Base-by-base conservation (phyloP, 2,797 vertebrate genomes). In the Hydrocynus forskahlii region DNA sequence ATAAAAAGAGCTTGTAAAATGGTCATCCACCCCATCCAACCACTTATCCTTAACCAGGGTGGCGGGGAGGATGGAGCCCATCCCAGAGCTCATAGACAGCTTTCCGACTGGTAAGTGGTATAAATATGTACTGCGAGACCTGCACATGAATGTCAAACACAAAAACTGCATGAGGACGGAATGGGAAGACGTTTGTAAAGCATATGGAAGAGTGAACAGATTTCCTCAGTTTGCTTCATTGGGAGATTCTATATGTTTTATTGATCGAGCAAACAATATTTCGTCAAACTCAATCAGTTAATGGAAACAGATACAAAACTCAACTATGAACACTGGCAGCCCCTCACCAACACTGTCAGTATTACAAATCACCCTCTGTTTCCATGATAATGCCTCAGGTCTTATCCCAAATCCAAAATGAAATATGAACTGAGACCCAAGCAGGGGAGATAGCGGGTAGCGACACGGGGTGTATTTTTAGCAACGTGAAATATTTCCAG, bases 351-450 rank as follows among this genome's bases (percentile, higher is more conserved):
- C n/a, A 57, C 76, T 54, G 77, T 72, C 80, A 80, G 17, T 62
- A 29, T 25, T 76, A 71, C 52, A 73, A 63, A 73, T 76, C 43
- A 76, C n/a, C 43, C 40, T 17, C 1, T 16, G 57, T 6, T 75
- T 75, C 38, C 23, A 17, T 23, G 66, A 79, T 57, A 84, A 68
- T 14, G 59, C 64, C 73, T 70, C 9, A 29, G 54, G 55, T 45
- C 59, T 81, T 74, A 81, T 72, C 70, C 57, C 16, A 35, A 66
- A 73, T 55, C 67, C 69, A 62, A 68, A 76, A 74, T 82, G 68
- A 82, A 79, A 78, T 68, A 70, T 55, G 19, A 79, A 38, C 45
- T 14, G 40, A 43, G 77, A 54, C 60, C 60, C 21, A 59, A 43
- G 23, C 57, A 25, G 17, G 43, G n/a, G 38, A 66, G 70, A 74